Evolutionary conservation across 2,113 vertebrate species (phyloP).

Genomic region (Brachypteracias leptosomus): DNA sequence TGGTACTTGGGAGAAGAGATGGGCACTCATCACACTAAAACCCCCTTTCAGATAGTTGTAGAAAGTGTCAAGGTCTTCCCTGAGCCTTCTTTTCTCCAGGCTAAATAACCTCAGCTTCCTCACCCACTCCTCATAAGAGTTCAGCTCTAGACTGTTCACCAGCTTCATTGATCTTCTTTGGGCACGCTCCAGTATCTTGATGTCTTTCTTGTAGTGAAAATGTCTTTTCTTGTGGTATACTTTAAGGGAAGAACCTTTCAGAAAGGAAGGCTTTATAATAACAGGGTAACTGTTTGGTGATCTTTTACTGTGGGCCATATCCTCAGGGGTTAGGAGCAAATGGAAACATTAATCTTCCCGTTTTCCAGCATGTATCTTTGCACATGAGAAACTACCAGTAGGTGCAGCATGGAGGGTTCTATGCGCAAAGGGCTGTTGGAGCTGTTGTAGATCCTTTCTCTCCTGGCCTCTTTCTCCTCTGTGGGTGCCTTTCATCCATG

Average conservation of each 20-base stretch:
- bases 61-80: not conserved
- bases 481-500: not conserved
- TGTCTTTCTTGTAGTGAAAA: not conserved
- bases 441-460: not conserved
- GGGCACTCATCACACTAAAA: rapidly evolving
- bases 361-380: not conserved
- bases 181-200: rapidly evolving
- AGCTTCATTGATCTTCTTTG: rapidly evolving
- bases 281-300: not conserved
- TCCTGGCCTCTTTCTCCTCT: not conserved
- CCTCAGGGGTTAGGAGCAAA: not conserved
- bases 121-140: not conserved
- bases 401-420: not conserved
- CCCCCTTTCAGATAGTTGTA: not conserved
- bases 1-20: not conserved
- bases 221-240: not conserved
- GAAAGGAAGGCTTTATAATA: not conserved
- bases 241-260: not conserved
- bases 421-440: not conserved
- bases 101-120: not conserved
- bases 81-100: not conserved
- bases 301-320: not conserved
- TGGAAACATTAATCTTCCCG: not conserved
- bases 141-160: not conserved
- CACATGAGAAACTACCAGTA: not conserved